These are phyloP conservation scores for Hemiprocne comata DNA, from an alignment of 2,113 vertebrate genomes.

Conservation along the genomic window DNA sequence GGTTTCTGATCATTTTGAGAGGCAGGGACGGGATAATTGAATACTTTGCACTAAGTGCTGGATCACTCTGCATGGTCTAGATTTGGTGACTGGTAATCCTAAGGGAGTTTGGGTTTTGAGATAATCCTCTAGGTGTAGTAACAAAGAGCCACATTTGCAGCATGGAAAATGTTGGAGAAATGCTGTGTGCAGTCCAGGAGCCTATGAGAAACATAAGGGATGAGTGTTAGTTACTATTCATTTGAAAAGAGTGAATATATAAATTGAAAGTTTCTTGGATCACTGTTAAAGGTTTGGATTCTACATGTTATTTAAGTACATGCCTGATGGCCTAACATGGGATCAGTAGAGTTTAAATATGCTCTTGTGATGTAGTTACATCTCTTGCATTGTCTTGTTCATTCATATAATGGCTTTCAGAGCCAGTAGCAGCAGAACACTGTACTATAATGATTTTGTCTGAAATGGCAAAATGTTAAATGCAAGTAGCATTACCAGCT, in stretches of 20 bases:
- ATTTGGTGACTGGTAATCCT: not conserved
- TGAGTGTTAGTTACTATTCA: not conserved
- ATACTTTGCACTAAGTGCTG: not conserved
- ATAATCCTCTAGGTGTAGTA: not conserved
- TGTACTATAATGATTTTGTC: not conserved
- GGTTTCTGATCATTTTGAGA: not conserved
- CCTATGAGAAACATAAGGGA: not conserved
- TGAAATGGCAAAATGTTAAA: conserved; percentile 7
- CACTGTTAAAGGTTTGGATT: not conserved
- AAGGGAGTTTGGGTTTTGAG: not conserved
- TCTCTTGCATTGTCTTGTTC: not conserved
- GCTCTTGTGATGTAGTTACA: not conserved
- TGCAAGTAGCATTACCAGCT: not conserved
- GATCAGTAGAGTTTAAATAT: not conserved
- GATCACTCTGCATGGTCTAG: not conserved
- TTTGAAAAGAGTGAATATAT: not conserved
- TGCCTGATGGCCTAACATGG: not conserved
- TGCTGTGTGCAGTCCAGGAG: not conserved
- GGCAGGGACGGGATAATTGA: not conserved
- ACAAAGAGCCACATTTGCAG: not conserved
- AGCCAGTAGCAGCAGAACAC: not conserved
- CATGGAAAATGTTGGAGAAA: not conserved
- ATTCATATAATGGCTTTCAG: not conserved
- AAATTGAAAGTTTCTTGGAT: not conserved
- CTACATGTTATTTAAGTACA: not conserved